These are phyloP conservation scores for Dendroctonus ponderosae DNA, from an alignment of 1,140 invertebrate species.

Conservation along the genomic window DNA sequence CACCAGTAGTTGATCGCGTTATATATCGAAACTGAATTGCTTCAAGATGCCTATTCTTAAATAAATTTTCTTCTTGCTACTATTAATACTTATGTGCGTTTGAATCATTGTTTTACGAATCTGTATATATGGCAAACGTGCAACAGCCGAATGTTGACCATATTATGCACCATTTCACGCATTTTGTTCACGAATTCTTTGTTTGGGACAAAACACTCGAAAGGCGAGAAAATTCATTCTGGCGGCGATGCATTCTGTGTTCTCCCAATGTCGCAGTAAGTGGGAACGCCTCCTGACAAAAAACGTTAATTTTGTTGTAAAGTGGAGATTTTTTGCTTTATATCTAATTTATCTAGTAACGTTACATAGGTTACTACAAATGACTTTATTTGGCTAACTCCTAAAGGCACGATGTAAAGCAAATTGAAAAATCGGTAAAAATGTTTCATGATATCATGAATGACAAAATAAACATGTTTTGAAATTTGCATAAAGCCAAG, in stretches of 20 bases:
- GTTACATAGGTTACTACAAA: too few species aligned
- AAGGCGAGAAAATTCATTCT: conserved; percentile 51
- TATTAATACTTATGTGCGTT: not conserved
- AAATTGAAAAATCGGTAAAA: conserved; percentile 2
- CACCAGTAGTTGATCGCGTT: too few species aligned
- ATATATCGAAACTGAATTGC: too few species aligned
- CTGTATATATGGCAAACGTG: not conserved
- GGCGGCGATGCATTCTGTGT: conserved; percentile 47
- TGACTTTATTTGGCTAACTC: not conserved
- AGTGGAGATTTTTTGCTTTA: not conserved
- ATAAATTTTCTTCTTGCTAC: too few species aligned
- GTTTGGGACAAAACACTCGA: conserved; percentile 26
- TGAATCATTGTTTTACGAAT: not conserved
- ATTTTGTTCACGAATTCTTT: conserved; percentile 30
- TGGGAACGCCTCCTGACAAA: conserved; percentile 33
- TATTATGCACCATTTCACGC: conserved; percentile 5
- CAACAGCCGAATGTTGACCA: not conserved
- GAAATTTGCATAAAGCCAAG: too few species aligned
- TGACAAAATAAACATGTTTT: not conserved
- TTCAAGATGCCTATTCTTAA: too few species aligned
- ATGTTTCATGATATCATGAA: not conserved
- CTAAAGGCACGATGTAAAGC: not conserved
- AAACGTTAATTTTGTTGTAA: not conserved
- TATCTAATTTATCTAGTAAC: not conserved
- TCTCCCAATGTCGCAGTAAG: conserved; percentile 51